These are phyloP conservation scores for Zeugodacus cucurbitae DNA, from an alignment of 1,140 invertebrate species.

Conservation along the genomic window DNA sequence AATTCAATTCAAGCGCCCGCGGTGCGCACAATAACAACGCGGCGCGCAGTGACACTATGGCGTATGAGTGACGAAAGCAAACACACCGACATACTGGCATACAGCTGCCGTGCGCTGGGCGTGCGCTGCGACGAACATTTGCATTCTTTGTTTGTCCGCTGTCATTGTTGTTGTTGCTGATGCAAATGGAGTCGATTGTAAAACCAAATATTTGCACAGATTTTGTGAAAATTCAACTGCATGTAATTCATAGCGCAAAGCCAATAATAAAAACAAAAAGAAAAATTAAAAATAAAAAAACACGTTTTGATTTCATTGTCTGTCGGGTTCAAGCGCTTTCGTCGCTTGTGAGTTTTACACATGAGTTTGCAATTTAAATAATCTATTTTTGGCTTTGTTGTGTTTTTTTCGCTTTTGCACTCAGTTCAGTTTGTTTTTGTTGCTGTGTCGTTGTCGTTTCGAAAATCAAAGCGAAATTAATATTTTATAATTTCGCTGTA, in stretches of 20 bases:
- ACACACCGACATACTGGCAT: neutral
- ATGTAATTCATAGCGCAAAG: constrained; percentile 37
- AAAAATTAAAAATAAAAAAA: no score
- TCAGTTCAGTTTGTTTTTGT: neutral
- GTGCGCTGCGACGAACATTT: neutral
- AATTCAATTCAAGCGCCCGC: neutral
- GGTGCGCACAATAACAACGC: neutral
- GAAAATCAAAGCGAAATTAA: constrained; percentile 19
- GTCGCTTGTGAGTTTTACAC: neutral
- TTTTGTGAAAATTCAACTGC: constrained; percentile 38
- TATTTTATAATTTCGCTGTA: constrained; percentile 13
- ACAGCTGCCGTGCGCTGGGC: neutral
- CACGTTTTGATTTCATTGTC: neutral
- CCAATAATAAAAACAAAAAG: neutral
- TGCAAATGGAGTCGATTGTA: constrained; percentile 28
- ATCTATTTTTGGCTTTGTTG: neutral
- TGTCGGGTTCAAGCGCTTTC: neutral
- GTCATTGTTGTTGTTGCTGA: no score
- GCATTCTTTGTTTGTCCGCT: neutral
- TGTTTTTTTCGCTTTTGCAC: neutral
- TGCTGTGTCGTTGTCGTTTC: neutral
- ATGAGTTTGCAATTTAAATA: neutral
- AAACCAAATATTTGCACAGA: constrained; percentile 28
- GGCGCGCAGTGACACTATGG: neutral
- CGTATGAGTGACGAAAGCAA: neutral